phyloP scores from a whole-genome alignment of 2,888 invertebrate genomes.

The Andrena flavipes region DNA sequence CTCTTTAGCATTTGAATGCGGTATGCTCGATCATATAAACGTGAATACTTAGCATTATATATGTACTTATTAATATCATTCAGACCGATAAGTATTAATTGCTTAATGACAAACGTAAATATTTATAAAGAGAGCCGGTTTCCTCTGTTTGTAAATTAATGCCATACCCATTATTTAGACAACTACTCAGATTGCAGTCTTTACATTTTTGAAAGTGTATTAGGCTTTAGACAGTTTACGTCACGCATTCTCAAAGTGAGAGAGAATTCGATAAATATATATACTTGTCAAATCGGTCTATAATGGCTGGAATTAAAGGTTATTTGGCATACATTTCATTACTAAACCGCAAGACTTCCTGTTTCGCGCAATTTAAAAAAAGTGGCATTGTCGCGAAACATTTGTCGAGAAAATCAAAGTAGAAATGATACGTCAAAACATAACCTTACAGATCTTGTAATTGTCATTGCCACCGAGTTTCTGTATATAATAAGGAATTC shows the following conservation, averaged over 20 bases:
- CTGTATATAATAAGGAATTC: not conserved
- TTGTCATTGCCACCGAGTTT: constrained; percentile 50
- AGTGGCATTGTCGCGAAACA: constrained; percentile 23
- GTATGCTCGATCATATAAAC: too few relatives aligned
- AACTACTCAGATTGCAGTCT: not conserved
- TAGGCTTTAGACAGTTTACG: constrained; percentile 53
- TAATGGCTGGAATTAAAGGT: constrained; percentile 84
- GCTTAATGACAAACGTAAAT: constrained; percentile 8
- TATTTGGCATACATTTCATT: constrained; percentile 70
- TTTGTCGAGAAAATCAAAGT: constrained; percentile 16
- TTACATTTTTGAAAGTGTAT: constrained; percentile 16
- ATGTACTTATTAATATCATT: too few relatives aligned
- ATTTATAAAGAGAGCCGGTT: constrained; percentile 1
- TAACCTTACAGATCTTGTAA: constrained; percentile 61
- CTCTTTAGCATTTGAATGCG: too few relatives aligned
- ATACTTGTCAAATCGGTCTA: constrained; percentile 75
- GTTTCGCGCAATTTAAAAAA: constrained; percentile 16
- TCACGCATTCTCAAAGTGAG: constrained; percentile 60
- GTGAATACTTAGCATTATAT: too few relatives aligned
- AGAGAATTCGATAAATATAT: constrained; percentile 64
- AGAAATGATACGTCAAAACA: constrained; percentile 54
- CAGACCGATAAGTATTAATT: not conserved
- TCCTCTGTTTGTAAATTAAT: constrained; percentile 7
- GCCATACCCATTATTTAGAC: constrained; percentile 10
- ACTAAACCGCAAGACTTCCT: constrained; percentile 37